These are phyloP conservation scores for Characodon lateralis DNA, from an alignment of 2,797 vertebrate species.

Conservation along the genomic window DNA sequence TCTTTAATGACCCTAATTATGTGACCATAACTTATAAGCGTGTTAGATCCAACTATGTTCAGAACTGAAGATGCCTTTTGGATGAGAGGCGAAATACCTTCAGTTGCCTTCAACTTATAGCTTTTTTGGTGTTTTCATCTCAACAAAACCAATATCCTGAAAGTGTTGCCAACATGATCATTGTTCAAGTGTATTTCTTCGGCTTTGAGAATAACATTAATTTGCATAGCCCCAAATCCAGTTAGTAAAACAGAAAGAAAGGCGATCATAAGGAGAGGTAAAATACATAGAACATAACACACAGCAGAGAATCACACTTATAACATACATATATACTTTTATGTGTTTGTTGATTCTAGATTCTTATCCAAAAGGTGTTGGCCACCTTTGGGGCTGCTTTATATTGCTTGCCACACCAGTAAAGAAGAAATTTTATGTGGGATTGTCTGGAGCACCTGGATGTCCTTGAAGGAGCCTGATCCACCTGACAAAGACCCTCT, in stretches of 20 bases:
- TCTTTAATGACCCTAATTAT: too few species aligned
- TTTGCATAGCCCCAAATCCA: background rate
- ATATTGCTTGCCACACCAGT: background rate
- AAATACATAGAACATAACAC: background rate
- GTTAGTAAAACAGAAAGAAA: background rate
- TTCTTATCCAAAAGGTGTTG: background rate
- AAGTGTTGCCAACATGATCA: too few species aligned
- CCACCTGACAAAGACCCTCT: conserved; percentile 43
- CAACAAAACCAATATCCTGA: too few species aligned
- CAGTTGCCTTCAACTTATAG: too few species aligned
- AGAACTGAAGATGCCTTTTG: too few species aligned
- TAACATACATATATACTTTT: background rate
- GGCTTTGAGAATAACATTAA: too few species aligned
- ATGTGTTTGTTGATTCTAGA: background rate
- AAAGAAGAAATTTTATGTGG: conserved; percentile 17
- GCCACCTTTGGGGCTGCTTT: background rate
- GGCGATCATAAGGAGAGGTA: too few species aligned
- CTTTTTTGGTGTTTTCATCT: too few species aligned
- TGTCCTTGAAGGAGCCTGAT: conserved; percentile 57
- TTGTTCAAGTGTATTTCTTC: background rate
- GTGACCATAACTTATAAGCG: too few species aligned
- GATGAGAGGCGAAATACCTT: too few species aligned
- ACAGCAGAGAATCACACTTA: too few species aligned
- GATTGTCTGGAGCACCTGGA: conserved; percentile 34
- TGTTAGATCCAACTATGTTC: too few species aligned